Conservation (phyloP, 2,797 vertebrate species). For the Lagocephalus sceleratus region DNA sequence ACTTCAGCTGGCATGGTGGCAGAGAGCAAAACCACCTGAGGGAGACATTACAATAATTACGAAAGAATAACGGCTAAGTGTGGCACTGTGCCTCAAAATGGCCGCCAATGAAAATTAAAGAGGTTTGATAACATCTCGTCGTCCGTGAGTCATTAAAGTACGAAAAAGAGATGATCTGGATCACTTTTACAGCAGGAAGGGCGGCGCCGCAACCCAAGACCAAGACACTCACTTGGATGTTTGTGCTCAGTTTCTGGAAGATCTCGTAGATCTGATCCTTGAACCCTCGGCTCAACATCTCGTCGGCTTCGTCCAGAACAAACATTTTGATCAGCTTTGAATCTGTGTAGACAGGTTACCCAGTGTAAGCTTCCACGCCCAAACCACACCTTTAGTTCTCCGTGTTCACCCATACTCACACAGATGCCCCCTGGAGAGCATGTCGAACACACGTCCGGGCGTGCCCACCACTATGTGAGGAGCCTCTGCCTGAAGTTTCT, state of each 20-base stretch:
- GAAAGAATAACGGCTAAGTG: conserved; percentile 40
- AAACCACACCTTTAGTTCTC: background rate
- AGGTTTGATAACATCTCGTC: conserved; percentile 85
- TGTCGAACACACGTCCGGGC: conserved; percentile 94
- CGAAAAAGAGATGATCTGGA: conserved; percentile 73
- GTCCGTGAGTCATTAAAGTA: conserved; percentile 80
- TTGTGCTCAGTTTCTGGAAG: conserved; percentile 96
- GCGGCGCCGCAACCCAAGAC: background rate
- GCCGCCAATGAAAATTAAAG: conserved; percentile 94
- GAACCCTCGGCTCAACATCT: conserved; percentile 98
- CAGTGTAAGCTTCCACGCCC: background rate
- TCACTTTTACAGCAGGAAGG: conserved; percentile 85
- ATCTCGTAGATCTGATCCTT: conserved; percentile 99
- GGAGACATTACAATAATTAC: accelerated
- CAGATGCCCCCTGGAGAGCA: conserved; percentile 90
- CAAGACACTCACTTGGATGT: conserved; percentile 86
- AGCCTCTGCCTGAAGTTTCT: conserved; percentile 90
- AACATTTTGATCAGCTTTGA: conserved; percentile 99
- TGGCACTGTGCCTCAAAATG: conserved; percentile 85
- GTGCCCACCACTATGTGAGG: conserved; percentile 97
- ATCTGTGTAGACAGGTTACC: conserved; percentile 59
- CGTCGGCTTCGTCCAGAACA: conserved; percentile 98
- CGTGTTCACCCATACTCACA: conserved; percentile 77
- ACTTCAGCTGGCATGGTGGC: conserved; percentile 98
- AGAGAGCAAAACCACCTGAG: conserved; percentile 93